phyloP scores from a whole-genome alignment of 2,888 invertebrate species.

The Ctenicera cuprea region DNA sequence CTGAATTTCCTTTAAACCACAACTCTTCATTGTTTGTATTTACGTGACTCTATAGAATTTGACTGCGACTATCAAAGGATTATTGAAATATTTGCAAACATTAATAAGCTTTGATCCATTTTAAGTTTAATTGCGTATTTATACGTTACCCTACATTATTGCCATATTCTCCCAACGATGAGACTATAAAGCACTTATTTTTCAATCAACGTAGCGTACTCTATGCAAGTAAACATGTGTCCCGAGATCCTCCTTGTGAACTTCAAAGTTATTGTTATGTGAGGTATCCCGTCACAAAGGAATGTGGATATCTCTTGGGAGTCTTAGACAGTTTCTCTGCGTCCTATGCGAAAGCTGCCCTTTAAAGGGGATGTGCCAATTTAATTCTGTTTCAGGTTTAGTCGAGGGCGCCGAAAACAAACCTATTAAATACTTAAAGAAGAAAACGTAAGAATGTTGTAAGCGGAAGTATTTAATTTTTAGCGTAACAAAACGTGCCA shows the following conservation, averaged over 20 bases:
- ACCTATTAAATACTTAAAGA: conserved; percentile 10
- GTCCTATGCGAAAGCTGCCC: conserved; percentile 27
- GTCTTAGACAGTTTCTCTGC: conserved; percentile 25
- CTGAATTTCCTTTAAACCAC: too few relatives aligned
- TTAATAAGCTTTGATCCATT: too few relatives aligned
- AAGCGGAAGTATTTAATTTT: not conserved
- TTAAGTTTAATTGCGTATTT: too few relatives aligned
- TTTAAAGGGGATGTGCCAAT: conserved; percentile 44
- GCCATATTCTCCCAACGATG: too few relatives aligned
- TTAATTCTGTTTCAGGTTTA: conserved; percentile 6
- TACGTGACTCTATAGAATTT: too few relatives aligned
- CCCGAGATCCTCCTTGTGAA: conserved; percentile 41
- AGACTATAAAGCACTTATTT: not conserved
- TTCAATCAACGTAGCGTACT: not conserved
- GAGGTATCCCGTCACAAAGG: conserved; percentile 48
- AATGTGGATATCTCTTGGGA: conserved; percentile 39
- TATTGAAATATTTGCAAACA: too few relatives aligned
- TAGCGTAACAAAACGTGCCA: not conserved
- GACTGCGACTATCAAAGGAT: too few relatives aligned
- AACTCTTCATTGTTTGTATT: too few relatives aligned
- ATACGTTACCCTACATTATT: too few relatives aligned
- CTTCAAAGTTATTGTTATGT: conserved; percentile 49
- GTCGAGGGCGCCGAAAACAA: conserved; percentile 3
- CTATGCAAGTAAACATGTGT: conserved; percentile 27
- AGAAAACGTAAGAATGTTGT: not conserved